phyloP scores from a whole-genome alignment of 1,140 invertebrate species.

The Hirudo medicinalis region DNA sequence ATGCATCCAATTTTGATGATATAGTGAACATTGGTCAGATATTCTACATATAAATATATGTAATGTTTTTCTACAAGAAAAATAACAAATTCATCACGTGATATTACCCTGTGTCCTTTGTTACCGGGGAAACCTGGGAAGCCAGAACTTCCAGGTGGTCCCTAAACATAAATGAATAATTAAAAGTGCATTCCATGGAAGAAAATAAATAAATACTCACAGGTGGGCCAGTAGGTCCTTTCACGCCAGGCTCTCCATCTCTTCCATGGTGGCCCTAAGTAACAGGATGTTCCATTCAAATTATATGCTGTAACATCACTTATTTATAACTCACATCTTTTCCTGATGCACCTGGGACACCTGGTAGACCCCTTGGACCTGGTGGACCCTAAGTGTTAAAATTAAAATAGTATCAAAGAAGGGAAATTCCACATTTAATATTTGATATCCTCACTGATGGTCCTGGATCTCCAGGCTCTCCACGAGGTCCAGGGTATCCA shows the following conservation, averaged over 20 bases:
- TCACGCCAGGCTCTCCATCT: conserved; percentile 18
- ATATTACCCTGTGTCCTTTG: too few species aligned
- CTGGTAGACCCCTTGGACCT: background rate
- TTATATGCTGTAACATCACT: background rate
- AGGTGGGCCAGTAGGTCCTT: conserved; percentile 16
- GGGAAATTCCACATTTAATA: background rate
- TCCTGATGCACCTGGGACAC: background rate
- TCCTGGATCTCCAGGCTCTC: conserved; percentile 6
- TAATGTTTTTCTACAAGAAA: too few species aligned
- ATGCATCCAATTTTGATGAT: background rate
- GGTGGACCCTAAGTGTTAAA: background rate
- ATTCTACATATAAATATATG: too few species aligned
- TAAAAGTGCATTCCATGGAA: background rate
- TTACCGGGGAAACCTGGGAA: too few species aligned
- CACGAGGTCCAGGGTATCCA: conserved; percentile 2
- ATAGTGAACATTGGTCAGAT: background rate
- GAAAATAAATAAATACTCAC: conserved; percentile 1
- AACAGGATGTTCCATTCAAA: background rate
- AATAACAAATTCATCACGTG: too few species aligned
- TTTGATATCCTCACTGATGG: conserved; percentile 2
- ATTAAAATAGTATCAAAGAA: background rate
- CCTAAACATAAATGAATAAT: too few species aligned
- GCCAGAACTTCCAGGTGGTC: too few species aligned
- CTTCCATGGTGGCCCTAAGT: conserved; percentile 23
- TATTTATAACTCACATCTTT: conserved; percentile 8